Base-by-base conservation (phyloP, 2,113 vertebrate genomes). In the Rhea americana region DNA sequence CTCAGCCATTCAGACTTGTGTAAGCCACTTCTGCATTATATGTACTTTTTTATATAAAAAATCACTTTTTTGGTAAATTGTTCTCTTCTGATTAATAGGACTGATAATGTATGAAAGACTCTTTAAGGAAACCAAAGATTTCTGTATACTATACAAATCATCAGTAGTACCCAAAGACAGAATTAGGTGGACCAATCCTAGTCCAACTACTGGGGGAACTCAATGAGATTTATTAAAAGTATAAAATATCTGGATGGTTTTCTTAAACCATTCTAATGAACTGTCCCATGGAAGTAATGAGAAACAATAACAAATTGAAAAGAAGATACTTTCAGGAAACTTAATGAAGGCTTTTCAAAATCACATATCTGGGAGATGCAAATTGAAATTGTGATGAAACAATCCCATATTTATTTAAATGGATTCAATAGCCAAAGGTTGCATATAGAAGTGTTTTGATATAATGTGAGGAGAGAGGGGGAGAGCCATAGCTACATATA, bases 21-120 rank as follows among this genome's bases (percentile, higher is more conserved):
- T 59, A 32, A 41, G 12, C 30, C 0, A 0, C 26, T 83, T 74
- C 58, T 12, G 79, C 8, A 22, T 12, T 26, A 24, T 13, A 30
- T 24, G 6, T 24, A 53, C 43, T 83, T 74, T 70, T 39, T 43
- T 66, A 59, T 35, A 35, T 35, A 30, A 50, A 83, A 82, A 51
- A 65, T 19, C 41, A n/a, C 21, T 50, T 8, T 1, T 59, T 65
- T 66, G 9, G 15, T 35, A 50, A 25, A 16, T 20, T 76, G 14
- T 61, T 76, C 58, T 73, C 6, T 63, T 28, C 28, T 90, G 22
- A 24, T 21, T 79, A 65, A 71, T 37, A 8, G 56, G 22, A 30
- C 14, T 55, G 59, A 6, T 11, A 55, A 48, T 28, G 37, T 24
- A 65, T 10, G 35, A 56, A 63, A 84, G 20, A 35, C 39, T 61